These are phyloP conservation scores for Apoderus coryli DNA, from an alignment of 2,888 invertebrate species.

Conservation along the genomic window DNA sequence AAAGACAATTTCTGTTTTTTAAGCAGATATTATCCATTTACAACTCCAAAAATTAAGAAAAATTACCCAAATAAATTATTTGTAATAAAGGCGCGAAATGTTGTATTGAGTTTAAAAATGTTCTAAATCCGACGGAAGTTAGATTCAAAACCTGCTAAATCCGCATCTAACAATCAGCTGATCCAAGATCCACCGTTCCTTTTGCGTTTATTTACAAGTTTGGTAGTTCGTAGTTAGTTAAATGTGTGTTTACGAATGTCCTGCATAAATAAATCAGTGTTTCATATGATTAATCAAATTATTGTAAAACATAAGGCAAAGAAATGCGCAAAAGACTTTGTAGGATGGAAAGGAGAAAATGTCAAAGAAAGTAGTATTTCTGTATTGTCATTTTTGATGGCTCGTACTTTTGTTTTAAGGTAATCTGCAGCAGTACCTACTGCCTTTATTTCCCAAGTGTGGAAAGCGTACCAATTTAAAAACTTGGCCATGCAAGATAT, in stretches of 20 bases:
- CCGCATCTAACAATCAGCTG: background rate
- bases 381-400: background rate
- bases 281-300: background rate
- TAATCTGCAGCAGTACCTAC: background rate
- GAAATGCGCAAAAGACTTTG: constrained; percentile 1
- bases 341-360: background rate
- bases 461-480: constrained; percentile 2
- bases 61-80: too few species aligned
- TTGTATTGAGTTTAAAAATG: background rate
- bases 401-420: constrained; percentile 1
- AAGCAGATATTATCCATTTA: too few species aligned
- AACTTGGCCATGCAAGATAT: constrained; percentile 1
- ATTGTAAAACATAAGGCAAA: background rate
- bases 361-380: constrained; percentile 2
- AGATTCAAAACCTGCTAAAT: constrained; percentile 1
- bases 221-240: constrained; percentile 1
- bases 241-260: constrained; percentile 1
- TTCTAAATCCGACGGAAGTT: constrained; percentile 1
- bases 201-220: too few species aligned
- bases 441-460: background rate
- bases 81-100: too few species aligned
- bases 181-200: background rate
- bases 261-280: background rate
- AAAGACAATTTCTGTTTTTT: too few species aligned
- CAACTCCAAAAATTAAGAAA: constrained; percentile 2